Evolutionary conservation across 2,797 vertebrate genomes (phyloP).

Genomic region (Cyclopterus lumpus): DNA sequence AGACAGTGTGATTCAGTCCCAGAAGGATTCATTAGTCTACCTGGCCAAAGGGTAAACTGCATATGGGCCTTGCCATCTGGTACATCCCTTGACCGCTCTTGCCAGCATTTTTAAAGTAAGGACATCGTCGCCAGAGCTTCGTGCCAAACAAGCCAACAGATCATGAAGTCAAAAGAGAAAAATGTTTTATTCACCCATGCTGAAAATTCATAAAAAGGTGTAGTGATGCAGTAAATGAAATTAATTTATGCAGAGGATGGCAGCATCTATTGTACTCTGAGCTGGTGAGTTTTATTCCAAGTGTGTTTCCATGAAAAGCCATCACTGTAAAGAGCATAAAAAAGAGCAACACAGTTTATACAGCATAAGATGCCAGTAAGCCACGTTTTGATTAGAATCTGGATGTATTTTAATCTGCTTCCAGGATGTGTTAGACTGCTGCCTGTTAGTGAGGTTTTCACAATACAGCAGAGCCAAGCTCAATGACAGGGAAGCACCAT

Average conservation of each 20-base stretch:
- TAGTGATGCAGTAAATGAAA: conserved; percentile 56
- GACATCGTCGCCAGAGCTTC: conserved; percentile 54
- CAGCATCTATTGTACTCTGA: conserved; percentile 33
- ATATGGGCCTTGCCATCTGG: conserved; percentile 81
- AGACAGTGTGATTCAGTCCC: conserved; percentile 75
- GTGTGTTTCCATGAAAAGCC: conserved; percentile 23
- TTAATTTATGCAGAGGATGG: conserved; percentile 43
- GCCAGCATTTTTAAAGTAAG: conserved; percentile 72
- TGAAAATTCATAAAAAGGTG: conserved; percentile 62
- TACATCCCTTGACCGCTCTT: conserved; percentile 69
- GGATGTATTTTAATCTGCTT: conserved; percentile 52
- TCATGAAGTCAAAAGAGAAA: conserved; percentile 54
- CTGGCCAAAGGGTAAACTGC: conserved; percentile 80
- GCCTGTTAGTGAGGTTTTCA: conserved; percentile 47
- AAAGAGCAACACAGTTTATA: conserved; percentile 1
- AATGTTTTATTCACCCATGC: conserved; percentile 46
- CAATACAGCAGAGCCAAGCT: conserved; percentile 44
- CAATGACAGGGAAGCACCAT: conserved; percentile 49
- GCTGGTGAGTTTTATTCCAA: conserved; percentile 30
- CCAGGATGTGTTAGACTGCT: conserved; percentile 34
- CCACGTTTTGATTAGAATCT: conserved; percentile 29
- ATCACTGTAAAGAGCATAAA: conserved; percentile 16
- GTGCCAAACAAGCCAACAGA: conserved; percentile 60
- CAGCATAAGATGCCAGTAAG: conserved; percentile 13
- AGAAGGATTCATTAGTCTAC: conserved; percentile 82